Conservation (phyloP, 2,888 invertebrate species). For the Theretra japonica region DNA sequence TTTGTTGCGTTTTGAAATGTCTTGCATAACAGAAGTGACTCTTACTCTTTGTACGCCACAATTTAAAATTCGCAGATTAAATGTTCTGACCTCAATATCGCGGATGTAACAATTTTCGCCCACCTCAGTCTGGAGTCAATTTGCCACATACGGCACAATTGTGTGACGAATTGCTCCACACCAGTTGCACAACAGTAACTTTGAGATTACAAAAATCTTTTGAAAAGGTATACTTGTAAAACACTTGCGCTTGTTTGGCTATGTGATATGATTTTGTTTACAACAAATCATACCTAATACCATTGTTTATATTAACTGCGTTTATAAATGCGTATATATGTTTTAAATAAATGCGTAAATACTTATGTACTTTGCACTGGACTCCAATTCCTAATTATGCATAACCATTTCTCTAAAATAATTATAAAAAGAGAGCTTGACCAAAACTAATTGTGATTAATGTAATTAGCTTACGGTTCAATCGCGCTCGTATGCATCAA, state of each 20-base stretch:
- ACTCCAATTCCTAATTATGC: no score
- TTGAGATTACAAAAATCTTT: conserved; percentile 41
- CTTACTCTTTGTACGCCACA: background rate
- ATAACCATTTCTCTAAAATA: background rate
- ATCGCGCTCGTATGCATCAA: background rate
- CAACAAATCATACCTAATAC: no score
- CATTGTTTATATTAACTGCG: no score
- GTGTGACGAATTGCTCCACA: conserved; percentile 9
- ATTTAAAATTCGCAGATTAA: background rate
- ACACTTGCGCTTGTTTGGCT: background rate
- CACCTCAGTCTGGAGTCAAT: conserved; percentile 15
- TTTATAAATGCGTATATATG: no score
- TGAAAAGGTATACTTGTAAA: background rate
- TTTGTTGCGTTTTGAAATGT: conserved; percentile 1
- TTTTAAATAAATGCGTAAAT: no score
- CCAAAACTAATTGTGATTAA: background rate
- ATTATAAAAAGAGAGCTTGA: background rate
- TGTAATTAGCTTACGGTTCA: background rate
- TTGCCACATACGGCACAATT: conserved; percentile 9
- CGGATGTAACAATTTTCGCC: conserved; percentile 25
- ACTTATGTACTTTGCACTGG: no score
- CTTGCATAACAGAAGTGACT: background rate
- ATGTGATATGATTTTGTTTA: background rate
- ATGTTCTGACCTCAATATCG: conserved; percentile 4
- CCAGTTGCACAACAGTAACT: conserved; percentile 38